Conservation (phyloP, 2,113 vertebrate genomes). For the Apodemus sylvaticus region DNA sequence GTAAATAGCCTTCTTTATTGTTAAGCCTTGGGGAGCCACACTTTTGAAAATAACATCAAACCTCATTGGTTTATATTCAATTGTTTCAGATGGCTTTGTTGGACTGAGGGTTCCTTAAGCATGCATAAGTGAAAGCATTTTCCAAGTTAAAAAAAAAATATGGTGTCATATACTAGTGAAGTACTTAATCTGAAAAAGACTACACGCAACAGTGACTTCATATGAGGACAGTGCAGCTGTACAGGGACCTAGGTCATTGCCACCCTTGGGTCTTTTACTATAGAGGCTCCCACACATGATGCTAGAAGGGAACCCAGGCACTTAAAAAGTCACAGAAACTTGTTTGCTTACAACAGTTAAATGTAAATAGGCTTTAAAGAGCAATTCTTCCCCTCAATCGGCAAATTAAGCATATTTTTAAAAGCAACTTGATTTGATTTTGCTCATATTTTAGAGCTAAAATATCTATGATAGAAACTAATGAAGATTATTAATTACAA, state of each 20-base stretch:
- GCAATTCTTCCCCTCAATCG: background rate
- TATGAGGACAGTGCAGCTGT: background rate
- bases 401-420: background rate
- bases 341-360: background rate
- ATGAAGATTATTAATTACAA: conserved; percentile 47
- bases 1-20: conserved; percentile 80
- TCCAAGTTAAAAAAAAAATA: conserved; percentile 68
- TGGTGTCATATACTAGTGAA: background rate
- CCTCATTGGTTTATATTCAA: conserved; percentile 69
- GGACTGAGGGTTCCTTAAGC: conserved; percentile 45
- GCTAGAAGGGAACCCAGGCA: conserved; percentile 25
- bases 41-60: conserved; percentile 74
- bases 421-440: background rate
- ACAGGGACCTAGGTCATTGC: background rate
- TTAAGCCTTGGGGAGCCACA: conserved; percentile 62
- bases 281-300: background rate
- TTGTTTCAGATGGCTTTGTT: conserved; percentile 65
- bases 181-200: conserved; percentile 15
- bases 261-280: background rate
- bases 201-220: background rate
- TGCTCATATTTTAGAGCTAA: conserved; percentile 41
- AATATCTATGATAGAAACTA: conserved; percentile 31
- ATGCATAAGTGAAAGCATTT: background rate
- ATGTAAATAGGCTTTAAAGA: background rate
- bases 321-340: conserved; percentile 39